Conservation (phyloP, 2,113 vertebrate genomes). For the Bostrychus sinensis region DNA sequence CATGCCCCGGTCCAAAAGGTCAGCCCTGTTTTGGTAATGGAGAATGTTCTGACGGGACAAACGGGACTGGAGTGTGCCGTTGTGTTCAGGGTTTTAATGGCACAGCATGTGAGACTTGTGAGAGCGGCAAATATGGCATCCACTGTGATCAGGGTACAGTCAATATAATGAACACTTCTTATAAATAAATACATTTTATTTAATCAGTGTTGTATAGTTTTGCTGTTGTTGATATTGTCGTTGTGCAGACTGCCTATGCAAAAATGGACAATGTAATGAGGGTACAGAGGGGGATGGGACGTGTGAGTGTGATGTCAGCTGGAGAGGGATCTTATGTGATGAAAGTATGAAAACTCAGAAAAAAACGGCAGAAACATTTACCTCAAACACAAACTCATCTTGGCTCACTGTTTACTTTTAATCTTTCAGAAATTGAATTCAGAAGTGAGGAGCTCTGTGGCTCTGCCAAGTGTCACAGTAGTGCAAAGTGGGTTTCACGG, state of each 20-base stretch:
- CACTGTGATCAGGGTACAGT: slow-evolving; percentile 88
- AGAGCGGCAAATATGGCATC: slow-evolving; percentile 78
- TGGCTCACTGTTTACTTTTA: background rate
- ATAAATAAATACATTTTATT: background rate
- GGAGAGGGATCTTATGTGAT: slow-evolving; percentile 87
- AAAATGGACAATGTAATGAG: slow-evolving; percentile 84
- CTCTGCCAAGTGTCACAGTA: slow-evolving; percentile 84
- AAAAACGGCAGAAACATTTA: background rate
- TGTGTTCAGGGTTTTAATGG: slow-evolving; percentile 83
- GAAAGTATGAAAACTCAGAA: slow-evolving; percentile 67
- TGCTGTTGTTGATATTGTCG: background rate
- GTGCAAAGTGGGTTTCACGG: slow-evolving; percentile 88
- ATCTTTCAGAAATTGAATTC: slow-evolving; percentile 82
- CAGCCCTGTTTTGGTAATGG: slow-evolving; percentile 85
- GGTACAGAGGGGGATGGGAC: slow-evolving; percentile 84
- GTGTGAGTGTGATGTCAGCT: slow-evolving; percentile 87
- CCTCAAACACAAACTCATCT: background rate
- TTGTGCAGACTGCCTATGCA: slow-evolving; percentile 81
- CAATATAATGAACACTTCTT: background rate
- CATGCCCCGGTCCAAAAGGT: slow-evolving; percentile 82
- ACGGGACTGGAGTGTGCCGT: slow-evolving; percentile 82
- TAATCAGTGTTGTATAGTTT: background rate
- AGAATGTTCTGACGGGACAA: slow-evolving; percentile 83
- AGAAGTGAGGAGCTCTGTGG: slow-evolving; percentile 78
- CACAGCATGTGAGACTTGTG: slow-evolving; percentile 88